Conservation (phyloP, 2,888 invertebrate genomes). For the Sepiola atlantica region DNA sequence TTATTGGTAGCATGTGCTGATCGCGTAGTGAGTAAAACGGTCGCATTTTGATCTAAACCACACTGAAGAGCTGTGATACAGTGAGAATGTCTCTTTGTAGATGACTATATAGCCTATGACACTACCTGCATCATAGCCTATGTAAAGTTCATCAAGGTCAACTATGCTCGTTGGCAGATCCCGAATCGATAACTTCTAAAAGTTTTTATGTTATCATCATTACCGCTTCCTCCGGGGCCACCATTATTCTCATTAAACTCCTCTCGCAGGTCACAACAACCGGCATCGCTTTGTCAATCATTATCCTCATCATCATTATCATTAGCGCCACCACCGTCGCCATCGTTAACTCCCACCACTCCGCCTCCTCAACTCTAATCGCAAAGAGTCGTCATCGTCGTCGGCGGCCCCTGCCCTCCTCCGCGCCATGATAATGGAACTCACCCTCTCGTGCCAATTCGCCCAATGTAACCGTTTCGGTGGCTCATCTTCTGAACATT, state of each 20-base stretch:
- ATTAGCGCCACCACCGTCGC: background rate
- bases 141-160: too few species aligned
- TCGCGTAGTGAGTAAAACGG: too few species aligned
- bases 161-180: too few species aligned
- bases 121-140: too few species aligned
- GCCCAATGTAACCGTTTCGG: slow-evolving; percentile 8
- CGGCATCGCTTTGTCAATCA: background rate
- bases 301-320: background rate
- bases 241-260: background rate
- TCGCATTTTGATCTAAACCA: too few species aligned
- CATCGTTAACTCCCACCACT: background rate
- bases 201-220: background rate
- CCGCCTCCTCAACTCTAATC: background rate
- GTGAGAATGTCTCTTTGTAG: too few species aligned
- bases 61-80: too few species aligned
- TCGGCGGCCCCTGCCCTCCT: background rate
- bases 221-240: background rate
- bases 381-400: background rate
- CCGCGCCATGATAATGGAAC: background rate
- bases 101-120: too few species aligned
- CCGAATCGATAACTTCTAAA: background rate
- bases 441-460: background rate
- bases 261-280: background rate
- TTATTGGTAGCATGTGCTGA: too few species aligned
- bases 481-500: slow-evolving; percentile 32